Evolutionary conservation across 1,140 invertebrate genomes (phyloP), one percentile per base, ranked within the genome.

Genomic region (Brachionus sp.): DNA sequence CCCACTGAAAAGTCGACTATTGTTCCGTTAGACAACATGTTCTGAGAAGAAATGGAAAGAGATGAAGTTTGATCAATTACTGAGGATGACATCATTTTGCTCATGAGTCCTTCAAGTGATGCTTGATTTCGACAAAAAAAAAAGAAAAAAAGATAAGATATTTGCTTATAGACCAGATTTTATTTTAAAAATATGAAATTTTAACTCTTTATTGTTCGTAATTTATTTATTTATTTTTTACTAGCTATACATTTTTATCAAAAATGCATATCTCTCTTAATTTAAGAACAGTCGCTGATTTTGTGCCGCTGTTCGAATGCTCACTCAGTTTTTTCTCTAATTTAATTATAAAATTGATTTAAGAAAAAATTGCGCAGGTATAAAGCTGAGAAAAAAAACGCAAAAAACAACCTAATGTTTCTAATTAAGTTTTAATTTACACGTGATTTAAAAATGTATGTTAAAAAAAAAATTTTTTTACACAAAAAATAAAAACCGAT

Each of bases 1-100:
- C 77, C 77, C 5, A 80, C 77, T 66, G 77, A 80, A 80, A 80
- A 80, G n/a, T 80, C 77, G 5, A 80, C 77, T 25, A 75, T 75
- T n/a, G 70, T 19, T 10, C 33, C 66, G 19, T 70, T 70, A 6
- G 66, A 70, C 0, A 75, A 2, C 10, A 75, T 75, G 39, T 44
- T 75, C 46, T 75, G 70, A 46, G 39, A 46, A 3, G 70, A 75
- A 19, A 66, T 57, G n/a, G 50, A 66, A n/a, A 70, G 35, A 16
- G 70, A 46, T 75, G 70, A 46, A 46, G 70, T 46, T 75, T 75
- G 70, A 29, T 75, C 70, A 25, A 75, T 75, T 29, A 46, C 70
- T 25, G 70, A 75, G 16, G 70, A 75, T 46, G 70, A 75, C 70
- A 75, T 46, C 70, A 75, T 75, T 46, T 75, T 75, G 19, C 19